Percentiles rank a stretch among this genome's conserved stretches.
phyloP scores from a whole-genome alignment of 2,113 vertebrate species.

The Leucoraja erinaceus region DNA sequence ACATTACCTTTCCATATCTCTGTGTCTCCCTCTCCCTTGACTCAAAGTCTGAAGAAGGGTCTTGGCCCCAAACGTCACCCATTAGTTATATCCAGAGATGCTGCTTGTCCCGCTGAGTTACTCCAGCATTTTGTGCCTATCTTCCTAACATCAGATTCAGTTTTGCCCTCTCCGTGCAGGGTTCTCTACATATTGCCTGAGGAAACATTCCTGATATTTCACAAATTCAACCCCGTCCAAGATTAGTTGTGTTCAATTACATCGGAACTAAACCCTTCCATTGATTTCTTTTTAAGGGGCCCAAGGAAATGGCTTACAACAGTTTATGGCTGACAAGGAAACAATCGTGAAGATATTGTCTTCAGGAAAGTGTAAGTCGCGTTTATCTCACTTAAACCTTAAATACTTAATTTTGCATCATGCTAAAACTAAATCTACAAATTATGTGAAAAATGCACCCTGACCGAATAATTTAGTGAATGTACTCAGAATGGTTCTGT shows the following conservation, averaged over 20 bases:
- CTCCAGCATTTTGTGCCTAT: no score
- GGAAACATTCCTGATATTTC: no score
- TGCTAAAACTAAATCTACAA: not conserved
- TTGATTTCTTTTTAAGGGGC: not conserved
- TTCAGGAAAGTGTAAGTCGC: constrained; percentile 41
- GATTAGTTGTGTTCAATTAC: not conserved
- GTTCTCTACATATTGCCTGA: no score
- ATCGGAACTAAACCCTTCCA: not conserved
- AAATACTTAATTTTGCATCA: not conserved
- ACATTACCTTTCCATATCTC: no score
- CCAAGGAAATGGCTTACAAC: constrained; percentile 23
- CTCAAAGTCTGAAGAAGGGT: no score
- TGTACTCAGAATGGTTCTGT: not conserved
- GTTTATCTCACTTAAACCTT: not conserved
- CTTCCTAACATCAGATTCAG: no score
- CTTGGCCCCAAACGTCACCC: no score
- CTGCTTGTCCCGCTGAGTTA: no score
- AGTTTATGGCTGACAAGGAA: constrained; percentile 41
- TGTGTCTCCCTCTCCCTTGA: no score
- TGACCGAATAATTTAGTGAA: not conserved
- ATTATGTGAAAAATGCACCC: not conserved
- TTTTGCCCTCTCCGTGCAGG: no score
- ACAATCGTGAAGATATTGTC: constrained; percentile 41
- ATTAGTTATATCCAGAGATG: no score
- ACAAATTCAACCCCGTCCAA: no score